These are phyloP conservation scores for Urocitellus parryii DNA, from an alignment of 2,113 vertebrate genomes.

Conservation along the genomic window DNA sequence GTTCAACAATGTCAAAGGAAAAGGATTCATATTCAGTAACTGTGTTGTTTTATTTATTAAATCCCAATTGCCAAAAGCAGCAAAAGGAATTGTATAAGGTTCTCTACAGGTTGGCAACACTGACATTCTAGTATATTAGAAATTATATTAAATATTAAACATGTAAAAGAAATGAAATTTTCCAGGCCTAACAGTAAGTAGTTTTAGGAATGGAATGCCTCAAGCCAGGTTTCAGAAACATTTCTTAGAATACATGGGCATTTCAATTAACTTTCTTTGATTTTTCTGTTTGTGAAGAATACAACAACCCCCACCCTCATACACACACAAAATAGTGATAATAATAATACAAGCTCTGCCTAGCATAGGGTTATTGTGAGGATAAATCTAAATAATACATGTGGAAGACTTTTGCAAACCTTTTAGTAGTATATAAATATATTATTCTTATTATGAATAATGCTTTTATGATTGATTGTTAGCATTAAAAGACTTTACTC, in stretches of 20 bases:
- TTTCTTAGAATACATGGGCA: background rate
- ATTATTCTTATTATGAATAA: background rate
- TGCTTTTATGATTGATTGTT: background rate
- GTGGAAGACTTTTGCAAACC: background rate
- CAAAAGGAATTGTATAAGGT: constrained; percentile 48
- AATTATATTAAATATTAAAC: constrained; percentile 73
- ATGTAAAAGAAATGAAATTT: constrained; percentile 60
- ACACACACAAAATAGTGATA: background rate
- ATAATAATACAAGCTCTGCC: background rate
- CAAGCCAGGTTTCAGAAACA: constrained; percentile 16
- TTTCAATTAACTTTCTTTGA: constrained; percentile 25
- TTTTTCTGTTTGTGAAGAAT: constrained; percentile 53
- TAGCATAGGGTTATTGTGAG: background rate
- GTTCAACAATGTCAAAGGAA: constrained; percentile 51
- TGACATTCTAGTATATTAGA: constrained; percentile 5
- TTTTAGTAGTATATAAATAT: background rate
- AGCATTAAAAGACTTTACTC: background rate
- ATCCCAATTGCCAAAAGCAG: constrained; percentile 35
- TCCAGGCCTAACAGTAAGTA: constrained; percentile 27
- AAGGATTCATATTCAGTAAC: background rate
- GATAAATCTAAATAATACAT: background rate
- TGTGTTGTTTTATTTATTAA: constrained; percentile 65
- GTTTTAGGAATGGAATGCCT: constrained; percentile 49
- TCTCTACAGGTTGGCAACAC: constrained; percentile 23
- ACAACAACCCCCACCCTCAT: background rate